Evolutionary conservation across 2,888 invertebrate genomes (phyloP).

Genomic region (Ischnura elegans): DNA sequence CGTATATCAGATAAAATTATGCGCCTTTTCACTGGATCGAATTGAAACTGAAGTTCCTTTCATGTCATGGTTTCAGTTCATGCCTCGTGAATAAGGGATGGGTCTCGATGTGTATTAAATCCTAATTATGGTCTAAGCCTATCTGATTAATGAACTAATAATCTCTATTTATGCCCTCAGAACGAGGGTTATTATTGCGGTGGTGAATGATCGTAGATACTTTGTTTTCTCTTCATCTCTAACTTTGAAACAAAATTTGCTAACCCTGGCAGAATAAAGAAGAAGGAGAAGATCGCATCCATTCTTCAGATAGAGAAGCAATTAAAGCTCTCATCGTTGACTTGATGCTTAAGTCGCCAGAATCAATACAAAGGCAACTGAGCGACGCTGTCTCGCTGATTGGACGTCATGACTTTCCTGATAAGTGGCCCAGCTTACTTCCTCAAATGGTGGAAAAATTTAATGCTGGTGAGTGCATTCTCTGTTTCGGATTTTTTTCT

Average conservation of each 20-base stretch:
- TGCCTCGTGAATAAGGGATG: no score
- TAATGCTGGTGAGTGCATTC: constrained; percentile 81
- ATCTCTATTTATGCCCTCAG: no score
- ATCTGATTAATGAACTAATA: no score
- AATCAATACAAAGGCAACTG: constrained; percentile 94
- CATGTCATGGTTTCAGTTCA: no score
- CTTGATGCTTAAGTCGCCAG: constrained; percentile 95
- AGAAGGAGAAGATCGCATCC: constrained; percentile 89
- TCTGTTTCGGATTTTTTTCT: no score
- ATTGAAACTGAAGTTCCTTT: no score
- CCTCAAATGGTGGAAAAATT: constrained; percentile 96
- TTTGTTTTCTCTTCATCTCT: not conserved
- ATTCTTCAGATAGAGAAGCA: constrained; percentile 86
- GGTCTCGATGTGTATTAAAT: no score
- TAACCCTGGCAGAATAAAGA: constrained; percentile 85
- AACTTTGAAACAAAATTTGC: not conserved
- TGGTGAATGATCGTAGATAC: no score
- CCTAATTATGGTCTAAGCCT: no score
- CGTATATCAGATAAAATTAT: no score
- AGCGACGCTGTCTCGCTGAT: constrained; percentile 98
- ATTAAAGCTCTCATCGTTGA: constrained; percentile 93
- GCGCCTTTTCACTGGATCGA: no score
- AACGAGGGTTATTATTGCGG: no score
- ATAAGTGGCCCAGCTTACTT: constrained; percentile 96
- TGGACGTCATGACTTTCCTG: constrained; percentile 97